These are phyloP conservation scores for Diplazon laetatorius DNA, from an alignment of 2,888 invertebrate species.

Conservation along the genomic window DNA sequence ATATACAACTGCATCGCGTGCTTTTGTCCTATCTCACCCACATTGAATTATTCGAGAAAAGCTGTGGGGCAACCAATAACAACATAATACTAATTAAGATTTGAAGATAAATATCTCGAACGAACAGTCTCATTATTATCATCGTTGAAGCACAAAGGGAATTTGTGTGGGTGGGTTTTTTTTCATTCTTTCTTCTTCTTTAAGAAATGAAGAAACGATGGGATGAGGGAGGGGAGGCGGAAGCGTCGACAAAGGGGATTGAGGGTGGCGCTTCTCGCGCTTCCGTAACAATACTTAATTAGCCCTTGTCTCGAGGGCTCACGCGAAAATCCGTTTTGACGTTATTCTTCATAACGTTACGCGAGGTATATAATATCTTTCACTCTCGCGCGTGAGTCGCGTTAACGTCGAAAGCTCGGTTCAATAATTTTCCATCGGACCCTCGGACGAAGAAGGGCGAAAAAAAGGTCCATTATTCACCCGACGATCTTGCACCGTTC, in stretches of 20 bases:
- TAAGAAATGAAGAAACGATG: too few species aligned
- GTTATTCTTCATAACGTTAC: constrained; percentile 15
- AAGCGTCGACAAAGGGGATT: not conserved
- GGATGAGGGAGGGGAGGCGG: too few species aligned
- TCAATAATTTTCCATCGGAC: constrained; percentile 48
- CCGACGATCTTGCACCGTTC: not conserved
- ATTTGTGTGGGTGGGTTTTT: too few species aligned
- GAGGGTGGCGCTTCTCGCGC: not conserved
- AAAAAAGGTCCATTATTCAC: constrained; percentile 11
- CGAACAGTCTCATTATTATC: not conserved
- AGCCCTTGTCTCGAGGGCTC: not conserved
- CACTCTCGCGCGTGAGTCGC: not conserved
- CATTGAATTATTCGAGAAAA: not conserved
- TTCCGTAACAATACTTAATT: not conserved
- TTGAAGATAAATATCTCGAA: not conserved
- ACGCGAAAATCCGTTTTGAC: not conserved
- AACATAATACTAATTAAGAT: constrained; percentile 10
- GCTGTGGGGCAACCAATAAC: not conserved
- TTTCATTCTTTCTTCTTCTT: not conserved
- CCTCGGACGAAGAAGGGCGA: constrained; percentile 14
- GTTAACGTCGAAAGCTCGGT: constrained; percentile 22
- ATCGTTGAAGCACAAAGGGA: not conserved
- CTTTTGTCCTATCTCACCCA: not conserved
- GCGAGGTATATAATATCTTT: constrained; percentile 34
- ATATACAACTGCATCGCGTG: constrained; percentile 19